Conservation (phyloP, 2,797 vertebrate genomes). For the Schizopygopsis pylzovi region DNA sequence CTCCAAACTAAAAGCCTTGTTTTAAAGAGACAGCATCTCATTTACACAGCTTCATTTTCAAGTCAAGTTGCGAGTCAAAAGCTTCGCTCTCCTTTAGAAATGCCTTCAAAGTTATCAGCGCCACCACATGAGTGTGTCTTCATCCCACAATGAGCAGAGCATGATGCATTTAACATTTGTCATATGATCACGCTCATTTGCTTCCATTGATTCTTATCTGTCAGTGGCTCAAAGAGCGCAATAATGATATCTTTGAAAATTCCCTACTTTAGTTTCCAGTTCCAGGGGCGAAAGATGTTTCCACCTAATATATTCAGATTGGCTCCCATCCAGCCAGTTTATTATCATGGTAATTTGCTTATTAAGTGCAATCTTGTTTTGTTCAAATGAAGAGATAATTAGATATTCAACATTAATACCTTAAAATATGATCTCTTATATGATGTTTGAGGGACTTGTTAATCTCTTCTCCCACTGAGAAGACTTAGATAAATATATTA, state of each 20-base stretch:
- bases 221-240: constrained; percentile 73
- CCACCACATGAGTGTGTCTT: constrained; percentile 44
- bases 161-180: constrained; percentile 56
- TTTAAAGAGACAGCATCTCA: constrained; percentile 76
- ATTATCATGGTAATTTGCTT: constrained; percentile 83
- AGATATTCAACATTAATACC: constrained; percentile 77
- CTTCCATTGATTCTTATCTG: constrained; percentile 71
- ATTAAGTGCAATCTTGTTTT: constrained; percentile 83
- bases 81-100: constrained; percentile 38
- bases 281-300: constrained; percentile 70
- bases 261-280: constrained; percentile 64
- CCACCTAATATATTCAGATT: constrained; percentile 77
- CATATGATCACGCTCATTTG: constrained; percentile 69
- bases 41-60: constrained; percentile 45
- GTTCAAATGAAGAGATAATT: constrained; percentile 86
- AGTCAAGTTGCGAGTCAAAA: constrained; percentile 48
- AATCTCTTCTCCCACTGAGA: constrained; percentile 70
- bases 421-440: constrained; percentile 78
- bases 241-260: constrained; percentile 84
- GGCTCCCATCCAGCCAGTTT: constrained; percentile 76
- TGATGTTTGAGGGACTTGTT: constrained; percentile 77
- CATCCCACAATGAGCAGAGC: constrained; percentile 44
- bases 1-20: constrained; percentile 73
- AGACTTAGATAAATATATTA: constrained; percentile 34
- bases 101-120: constrained; percentile 60